Percentiles rank a stretch among this genome's conserved stretches.
Evolutionary conservation across 2,113 vertebrate species (phyloP).

Genomic region (Psophia crepitans): DNA sequence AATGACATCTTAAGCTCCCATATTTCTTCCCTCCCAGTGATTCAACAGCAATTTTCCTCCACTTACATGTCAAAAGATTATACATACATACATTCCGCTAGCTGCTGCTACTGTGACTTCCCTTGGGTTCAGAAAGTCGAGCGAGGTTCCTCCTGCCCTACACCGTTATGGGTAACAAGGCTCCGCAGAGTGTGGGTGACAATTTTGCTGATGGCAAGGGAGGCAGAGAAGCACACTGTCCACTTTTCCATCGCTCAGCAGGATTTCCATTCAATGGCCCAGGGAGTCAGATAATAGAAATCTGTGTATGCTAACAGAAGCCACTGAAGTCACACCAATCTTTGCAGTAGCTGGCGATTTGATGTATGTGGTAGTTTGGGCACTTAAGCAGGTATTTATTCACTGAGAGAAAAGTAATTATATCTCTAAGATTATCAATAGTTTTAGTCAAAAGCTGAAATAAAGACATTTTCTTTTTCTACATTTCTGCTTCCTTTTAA

Average conservation of each 20-base stretch:
- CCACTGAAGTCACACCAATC: not conserved
- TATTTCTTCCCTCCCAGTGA: constrained; percentile 39
- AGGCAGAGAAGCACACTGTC: not conserved
- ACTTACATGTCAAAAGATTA: constrained; percentile 15
- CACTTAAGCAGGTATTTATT: constrained; percentile 22
- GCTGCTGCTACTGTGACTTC: not conserved
- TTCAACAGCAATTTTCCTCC: constrained; percentile 46
- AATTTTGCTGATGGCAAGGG: not conserved
- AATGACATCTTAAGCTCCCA: constrained; percentile 38
- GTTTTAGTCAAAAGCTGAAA: not conserved
- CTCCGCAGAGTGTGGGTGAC: not conserved
- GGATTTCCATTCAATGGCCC: not conserved
- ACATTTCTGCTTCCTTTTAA: not conserved
- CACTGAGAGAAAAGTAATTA: not conserved
- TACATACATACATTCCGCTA: not conserved
- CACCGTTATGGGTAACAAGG: not conserved
- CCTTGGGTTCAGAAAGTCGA: not conserved
- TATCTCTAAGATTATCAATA: not conserved
- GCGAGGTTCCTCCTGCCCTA: not conserved
- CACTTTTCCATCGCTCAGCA: not conserved
- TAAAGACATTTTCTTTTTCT: not conserved
- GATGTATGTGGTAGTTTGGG: not conserved
- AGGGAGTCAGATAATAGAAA: not conserved
- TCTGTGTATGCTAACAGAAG: not conserved
- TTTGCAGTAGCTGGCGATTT: not conserved